A percentile compares a stretch with the other conserved stretches of the same genome.
Evolutionary conservation across 2,888 invertebrate genomes (phyloP).

Genomic region (Atrina japonica): DNA sequence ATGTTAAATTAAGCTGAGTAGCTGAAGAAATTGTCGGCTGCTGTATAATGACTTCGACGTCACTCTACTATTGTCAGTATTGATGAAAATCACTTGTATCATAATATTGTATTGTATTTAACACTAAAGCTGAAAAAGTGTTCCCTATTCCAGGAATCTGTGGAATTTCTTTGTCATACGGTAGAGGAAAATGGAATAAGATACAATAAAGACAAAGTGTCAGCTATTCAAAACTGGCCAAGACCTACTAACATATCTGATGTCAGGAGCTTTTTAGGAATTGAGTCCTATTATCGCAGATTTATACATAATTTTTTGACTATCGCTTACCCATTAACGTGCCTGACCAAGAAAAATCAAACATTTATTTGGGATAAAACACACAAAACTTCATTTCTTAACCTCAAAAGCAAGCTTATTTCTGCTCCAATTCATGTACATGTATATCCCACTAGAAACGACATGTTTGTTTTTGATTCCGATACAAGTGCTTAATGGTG

Average conservation of each 20-base stretch:
- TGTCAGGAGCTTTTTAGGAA: conserved; percentile 25
- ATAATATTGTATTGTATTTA: no score
- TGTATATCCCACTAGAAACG: conserved; percentile 31
- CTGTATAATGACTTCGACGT: no score
- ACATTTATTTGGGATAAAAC: conserved; percentile 34
- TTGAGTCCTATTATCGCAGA: conserved; percentile 33
- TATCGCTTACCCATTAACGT: conserved; percentile 28
- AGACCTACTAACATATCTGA: conserved; percentile 24
- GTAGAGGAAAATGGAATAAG: conserved; percentile 36
- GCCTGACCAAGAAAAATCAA: conserved; percentile 24
- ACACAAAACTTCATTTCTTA: conserved; percentile 34
- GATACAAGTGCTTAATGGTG: conserved; percentile 51
- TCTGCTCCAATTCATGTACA: conserved; percentile 25
- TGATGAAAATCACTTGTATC: no score
- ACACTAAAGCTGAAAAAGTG: conserved; percentile 41
- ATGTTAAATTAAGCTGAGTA: no score
- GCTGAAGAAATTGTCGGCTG: no score
- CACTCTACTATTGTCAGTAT: no score
- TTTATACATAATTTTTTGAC: conserved; percentile 33
- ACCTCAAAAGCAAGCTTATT: conserved; percentile 23
- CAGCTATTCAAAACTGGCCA: conserved; percentile 35
- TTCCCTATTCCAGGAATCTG: conserved; percentile 30
- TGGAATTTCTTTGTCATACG: conserved; percentile 35
- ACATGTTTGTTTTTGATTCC: conserved; percentile 47
- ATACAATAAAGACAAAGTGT: conserved; percentile 32